phyloP scores from a whole-genome alignment of 2,888 invertebrate species.

The Doris montereyensis region DNA sequence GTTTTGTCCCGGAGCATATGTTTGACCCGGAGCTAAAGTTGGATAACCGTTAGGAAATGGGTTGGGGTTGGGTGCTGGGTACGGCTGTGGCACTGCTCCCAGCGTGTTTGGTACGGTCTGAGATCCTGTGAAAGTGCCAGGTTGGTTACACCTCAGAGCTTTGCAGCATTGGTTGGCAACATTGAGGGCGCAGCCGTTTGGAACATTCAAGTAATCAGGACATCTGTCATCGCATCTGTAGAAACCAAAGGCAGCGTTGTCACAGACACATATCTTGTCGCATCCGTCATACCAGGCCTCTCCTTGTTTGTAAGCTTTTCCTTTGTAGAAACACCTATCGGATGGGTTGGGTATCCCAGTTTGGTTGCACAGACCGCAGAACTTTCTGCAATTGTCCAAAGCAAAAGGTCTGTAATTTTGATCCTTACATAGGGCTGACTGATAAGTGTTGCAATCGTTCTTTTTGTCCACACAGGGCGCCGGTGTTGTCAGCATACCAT shows the following conservation, averaged over 20 bases:
- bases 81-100: slow-evolving; percentile 55
- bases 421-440: slow-evolving; percentile 50
- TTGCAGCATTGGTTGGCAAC: slow-evolving; percentile 54
- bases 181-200: slow-evolving; percentile 53
- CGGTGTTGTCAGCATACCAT: slow-evolving; percentile 46
- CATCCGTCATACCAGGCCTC: slow-evolving; percentile 62
- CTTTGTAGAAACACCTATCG: slow-evolving; percentile 52
- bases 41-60: slow-evolving; percentile 48
- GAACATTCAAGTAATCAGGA: slow-evolving; percentile 55
- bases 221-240: slow-evolving; percentile 63
- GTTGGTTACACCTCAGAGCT: slow-evolving; percentile 50
- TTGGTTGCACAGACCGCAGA: slow-evolving; percentile 50
- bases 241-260: slow-evolving; percentile 60
- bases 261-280: slow-evolving; percentile 59
- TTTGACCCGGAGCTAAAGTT: slow-evolving; percentile 48
- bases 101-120: slow-evolving; percentile 55
- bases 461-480: slow-evolving; percentile 55
- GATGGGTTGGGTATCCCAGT: slow-evolving; percentile 24
- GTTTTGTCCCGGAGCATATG: slow-evolving; percentile 46
- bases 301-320: slow-evolving; percentile 56
- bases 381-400: slow-evolving; percentile 53
- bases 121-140: slow-evolving; percentile 56
- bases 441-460: slow-evolving; percentile 53
- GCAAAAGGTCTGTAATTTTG: slow-evolving; percentile 52
- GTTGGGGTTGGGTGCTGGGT: slow-evolving; percentile 38